Conservation (phyloP, 1,140 invertebrate species). For the Nasonia vitripennis region DNA sequence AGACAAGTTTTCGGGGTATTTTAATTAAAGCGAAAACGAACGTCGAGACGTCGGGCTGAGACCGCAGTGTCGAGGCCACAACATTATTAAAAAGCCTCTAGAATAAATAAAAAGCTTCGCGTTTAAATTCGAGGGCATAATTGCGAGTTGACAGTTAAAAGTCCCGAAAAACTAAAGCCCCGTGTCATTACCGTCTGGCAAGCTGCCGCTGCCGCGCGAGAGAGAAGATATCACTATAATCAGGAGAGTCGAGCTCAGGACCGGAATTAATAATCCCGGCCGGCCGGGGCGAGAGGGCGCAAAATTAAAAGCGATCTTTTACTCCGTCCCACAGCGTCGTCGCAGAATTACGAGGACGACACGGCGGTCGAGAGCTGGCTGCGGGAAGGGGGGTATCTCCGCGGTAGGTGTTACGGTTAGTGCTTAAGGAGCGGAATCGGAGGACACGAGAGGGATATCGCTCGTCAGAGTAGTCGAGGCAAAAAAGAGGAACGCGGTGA, state of each 20-base stretch:
- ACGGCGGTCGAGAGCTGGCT: not conserved
- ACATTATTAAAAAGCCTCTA: conserved; percentile 9
- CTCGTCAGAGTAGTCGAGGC: not conserved
- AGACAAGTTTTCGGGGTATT: not conserved
- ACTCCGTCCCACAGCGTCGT: not conserved
- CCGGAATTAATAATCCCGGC: conserved; percentile 43
- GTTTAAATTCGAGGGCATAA: conserved; percentile 11
- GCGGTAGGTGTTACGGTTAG: conserved; percentile 64
- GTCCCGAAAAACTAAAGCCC: conserved; percentile 19
- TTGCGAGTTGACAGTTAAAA: conserved; percentile 46
- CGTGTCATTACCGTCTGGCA: conserved; percentile 39
- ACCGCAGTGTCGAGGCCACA: not conserved
- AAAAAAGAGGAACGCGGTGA: conserved; percentile 31
- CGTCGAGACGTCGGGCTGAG: not conserved
- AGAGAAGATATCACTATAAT: conserved; percentile 44
- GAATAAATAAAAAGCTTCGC: conserved; percentile 22
- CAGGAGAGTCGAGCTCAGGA: conserved; percentile 4
- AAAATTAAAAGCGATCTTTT: conserved; percentile 50
- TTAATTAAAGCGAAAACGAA: not conserved
- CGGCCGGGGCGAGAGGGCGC: conserved; percentile 20
- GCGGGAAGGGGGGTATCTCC: conserved; percentile 54
- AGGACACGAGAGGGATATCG: not conserved
- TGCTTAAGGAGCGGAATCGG: conserved; percentile 13
- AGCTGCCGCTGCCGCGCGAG: not conserved
- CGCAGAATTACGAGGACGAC: conserved; percentile 11